These are phyloP conservation scores for Chrysogorgia sp. DNA, from an alignment of 92 coral and sea anemone genomes.

Conservation along the genomic window DNA sequence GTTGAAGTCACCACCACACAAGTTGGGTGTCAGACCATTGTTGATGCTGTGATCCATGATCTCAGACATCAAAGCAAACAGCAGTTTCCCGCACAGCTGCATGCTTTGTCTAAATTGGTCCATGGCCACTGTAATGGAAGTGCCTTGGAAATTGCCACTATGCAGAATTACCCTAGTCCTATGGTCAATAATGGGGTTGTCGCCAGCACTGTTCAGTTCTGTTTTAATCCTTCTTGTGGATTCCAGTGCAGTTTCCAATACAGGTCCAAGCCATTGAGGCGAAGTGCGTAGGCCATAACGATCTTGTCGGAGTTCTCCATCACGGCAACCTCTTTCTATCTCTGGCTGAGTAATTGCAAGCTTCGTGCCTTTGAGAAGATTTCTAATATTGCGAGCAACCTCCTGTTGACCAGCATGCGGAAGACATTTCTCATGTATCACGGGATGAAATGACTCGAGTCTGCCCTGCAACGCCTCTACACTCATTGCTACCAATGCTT, in stretches of 20 bases:
- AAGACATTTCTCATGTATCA: slow-evolving; percentile 27
- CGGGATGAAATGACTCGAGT: slow-evolving; percentile 50
- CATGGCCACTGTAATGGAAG: slow-evolving; percentile 51
- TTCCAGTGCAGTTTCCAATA: slow-evolving; percentile 45
- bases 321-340: slow-evolving; percentile 19
- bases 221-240: slow-evolving; percentile 39
- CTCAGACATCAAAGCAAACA: slow-evolving; percentile 55
- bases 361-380: slow-evolving; percentile 41
- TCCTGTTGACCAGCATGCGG: slow-evolving; percentile 55
- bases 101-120: slow-evolving; percentile 54
- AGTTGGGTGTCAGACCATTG: slow-evolving; percentile 52
- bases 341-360: slow-evolving; percentile 46
- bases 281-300: slow-evolving; percentile 58
- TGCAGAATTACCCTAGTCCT: slow-evolving; percentile 22
- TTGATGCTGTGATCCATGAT: slow-evolving; percentile 42
- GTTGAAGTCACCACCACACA: slow-evolving; percentile 46
- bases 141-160: slow-evolving; percentile 58
- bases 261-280: slow-evolving; percentile 59
- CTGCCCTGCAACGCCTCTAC: slow-evolving; percentile 52
- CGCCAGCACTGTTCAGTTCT: slow-evolving; percentile 51
- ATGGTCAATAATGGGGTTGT: slow-evolving; percentile 54
- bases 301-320: slow-evolving; percentile 49
- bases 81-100: slow-evolving; percentile 57
- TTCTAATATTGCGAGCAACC: slow-evolving; percentile 41
- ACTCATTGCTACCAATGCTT: slow-evolving; percentile 38